Base-by-base conservation (phyloP, 1,140 invertebrate species). In the Penaeus vannamei region DNA sequence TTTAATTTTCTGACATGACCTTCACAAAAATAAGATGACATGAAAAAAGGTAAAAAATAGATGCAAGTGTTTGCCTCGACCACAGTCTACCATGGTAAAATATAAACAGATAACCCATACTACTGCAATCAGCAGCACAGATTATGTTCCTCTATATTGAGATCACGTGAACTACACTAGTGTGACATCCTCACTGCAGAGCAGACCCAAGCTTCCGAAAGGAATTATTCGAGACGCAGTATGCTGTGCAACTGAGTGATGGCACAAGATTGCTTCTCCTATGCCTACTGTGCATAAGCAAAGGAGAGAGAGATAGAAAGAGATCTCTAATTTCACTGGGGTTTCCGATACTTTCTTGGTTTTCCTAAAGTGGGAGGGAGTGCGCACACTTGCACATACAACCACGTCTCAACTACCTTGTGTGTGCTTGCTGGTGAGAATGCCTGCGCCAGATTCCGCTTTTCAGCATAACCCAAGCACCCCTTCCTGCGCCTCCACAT, bases 61-160 rank as follows among this genome's bases (percentile, higher is more conserved):
- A 60, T 23, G 46, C 14, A 23, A 42, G 53, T 26, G 12, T 42
- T n/a, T 66, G 81, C 86, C 86, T 88, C 80, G 42, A 36, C 81
- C 77, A 84, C 80, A 88, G 36, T 88, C 60, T 88, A 81, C 81
- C 86, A 88, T 61, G 61, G 69, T 88, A 76, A 59, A 59, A 84
- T 62, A 88, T 77, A 88, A 36, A 46, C 79, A 76, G 46, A 77
- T 61, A 84, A 61, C 59, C 86, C 81, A n/a, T n/a, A 22, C n/a
- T 77, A 76, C 86, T 77, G 86, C 62, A 26, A 46, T 26, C 83
- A 85, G 79, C 62, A n/a, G 59, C 79, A 83, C 14, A 77, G 86
- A 88, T 83, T 64, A 87, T 42, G 53, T 76, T 61, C 81, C 59
- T 87, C 82, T 88, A 84, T 72, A 88, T 66, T 88, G 86, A 88